Evolutionary conservation across 1,140 invertebrate species (phyloP).

Genomic region (Andricus grossulariae): DNA sequence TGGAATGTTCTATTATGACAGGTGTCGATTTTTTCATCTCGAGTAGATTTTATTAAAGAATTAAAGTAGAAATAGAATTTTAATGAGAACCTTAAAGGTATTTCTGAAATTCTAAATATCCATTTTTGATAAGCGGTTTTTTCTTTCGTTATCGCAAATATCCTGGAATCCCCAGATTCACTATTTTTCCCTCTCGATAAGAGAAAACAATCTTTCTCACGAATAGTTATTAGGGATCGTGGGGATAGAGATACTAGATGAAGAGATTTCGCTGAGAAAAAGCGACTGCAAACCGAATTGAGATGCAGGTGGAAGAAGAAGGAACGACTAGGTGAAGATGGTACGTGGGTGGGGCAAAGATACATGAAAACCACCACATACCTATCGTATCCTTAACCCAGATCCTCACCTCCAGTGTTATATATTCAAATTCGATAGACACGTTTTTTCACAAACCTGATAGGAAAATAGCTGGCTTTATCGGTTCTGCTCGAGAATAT

Average conservation of each 20-base stretch:
- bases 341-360: constrained; percentile 50
- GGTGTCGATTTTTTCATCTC: no score
- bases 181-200: constrained; percentile 63
- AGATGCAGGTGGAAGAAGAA: constrained; percentile 26
- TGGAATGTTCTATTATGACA: no score
- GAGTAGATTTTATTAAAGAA: no score
- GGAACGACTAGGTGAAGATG: constrained; percentile 48
- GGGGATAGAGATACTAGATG: constrained; percentile 17
- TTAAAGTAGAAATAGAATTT: no score
- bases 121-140: neutral
- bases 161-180: constrained; percentile 45
- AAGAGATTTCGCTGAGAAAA: constrained; percentile 34
- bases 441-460: constrained; percentile 62
- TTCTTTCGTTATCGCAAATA: constrained; percentile 48
- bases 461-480: constrained; percentile 62
- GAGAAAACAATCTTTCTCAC: constrained; percentile 58
- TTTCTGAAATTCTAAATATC: neutral
- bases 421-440: constrained; percentile 68
- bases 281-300: constrained; percentile 32
- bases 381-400: constrained; percentile 46
- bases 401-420: constrained; percentile 51
- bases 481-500: constrained; percentile 36
- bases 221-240: constrained; percentile 33
- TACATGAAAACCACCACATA: constrained; percentile 49
- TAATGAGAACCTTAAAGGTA: no score